Evolutionary conservation across 2,888 invertebrate species (phyloP).

Genomic region (Coecobrya sp.): DNA sequence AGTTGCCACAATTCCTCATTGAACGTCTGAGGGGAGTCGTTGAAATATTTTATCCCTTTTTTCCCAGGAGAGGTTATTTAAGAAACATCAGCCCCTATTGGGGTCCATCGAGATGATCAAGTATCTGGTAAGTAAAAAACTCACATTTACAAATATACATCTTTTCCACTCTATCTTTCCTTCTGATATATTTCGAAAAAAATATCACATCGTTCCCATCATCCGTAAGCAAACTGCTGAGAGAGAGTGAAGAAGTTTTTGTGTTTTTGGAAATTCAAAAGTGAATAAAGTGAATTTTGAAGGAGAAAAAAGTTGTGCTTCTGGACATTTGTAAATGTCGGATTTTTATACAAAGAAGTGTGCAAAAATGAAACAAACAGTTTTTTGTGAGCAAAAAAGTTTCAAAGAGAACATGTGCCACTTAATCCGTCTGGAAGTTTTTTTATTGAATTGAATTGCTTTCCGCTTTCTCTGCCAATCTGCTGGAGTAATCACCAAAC

Average conservation of each 20-base stretch:
- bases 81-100: slow-evolving; percentile 83
- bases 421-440: slow-evolving; percentile 1
- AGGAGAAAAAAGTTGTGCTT: neutral
- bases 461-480: no score
- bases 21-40: slow-evolving; percentile 85
- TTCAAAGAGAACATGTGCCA: neutral
- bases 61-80: slow-evolving; percentile 83
- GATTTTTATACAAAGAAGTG: neutral
- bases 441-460: no score
- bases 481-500: slow-evolving; percentile 29
- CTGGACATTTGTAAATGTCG: slow-evolving; percentile 20
- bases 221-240: slow-evolving; percentile 67
- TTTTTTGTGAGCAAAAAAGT: slow-evolving; percentile 43
- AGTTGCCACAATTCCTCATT: slow-evolving; percentile 86
- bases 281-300: slow-evolving; percentile 23
- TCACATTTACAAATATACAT: slow-evolving; percentile 22
- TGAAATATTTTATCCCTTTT: slow-evolving; percentile 75
- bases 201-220: slow-evolving; percentile 20
- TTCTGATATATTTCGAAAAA: slow-evolving; percentile 45
- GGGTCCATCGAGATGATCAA: slow-evolving; percentile 85
- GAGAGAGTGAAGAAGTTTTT: slow-evolving; percentile 43
- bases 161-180: slow-evolving; percentile 52
- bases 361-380: slow-evolving; percentile 39
- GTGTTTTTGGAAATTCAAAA: slow-evolving; percentile 35
- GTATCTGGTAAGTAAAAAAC: slow-evolving; percentile 86